These are phyloP conservation scores for Prunella himalayana DNA, from an alignment of 2,113 vertebrate genomes.

Conservation along the genomic window DNA sequence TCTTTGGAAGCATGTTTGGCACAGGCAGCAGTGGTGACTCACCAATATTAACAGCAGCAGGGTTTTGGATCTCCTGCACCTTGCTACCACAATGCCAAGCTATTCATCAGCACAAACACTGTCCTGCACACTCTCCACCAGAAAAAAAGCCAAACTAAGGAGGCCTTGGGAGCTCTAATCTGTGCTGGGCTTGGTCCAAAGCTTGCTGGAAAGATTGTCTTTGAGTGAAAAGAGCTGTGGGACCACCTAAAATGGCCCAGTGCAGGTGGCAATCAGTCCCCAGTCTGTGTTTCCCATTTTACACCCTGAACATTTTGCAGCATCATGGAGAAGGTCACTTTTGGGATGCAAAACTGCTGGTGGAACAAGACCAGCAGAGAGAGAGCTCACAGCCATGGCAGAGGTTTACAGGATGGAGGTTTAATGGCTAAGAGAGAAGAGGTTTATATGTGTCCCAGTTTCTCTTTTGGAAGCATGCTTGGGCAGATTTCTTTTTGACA, in stretches of 20 bases:
- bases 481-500: background rate
- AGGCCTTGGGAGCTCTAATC: background rate
- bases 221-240: background rate
- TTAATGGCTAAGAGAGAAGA: background rate
- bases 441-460: fast-evolving
- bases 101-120: conserved; percentile 9
- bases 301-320: background rate
- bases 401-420: background rate
- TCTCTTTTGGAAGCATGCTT: background rate
- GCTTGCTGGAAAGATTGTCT: background rate
- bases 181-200: background rate
- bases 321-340: background rate
- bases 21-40: conserved; percentile 7
- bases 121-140: background rate
- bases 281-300: background rate
- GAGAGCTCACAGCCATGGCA: background rate
- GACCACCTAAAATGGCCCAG: background rate
- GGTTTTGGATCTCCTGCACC: conserved; percentile 11
- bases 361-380: background rate
- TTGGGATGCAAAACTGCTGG: background rate
- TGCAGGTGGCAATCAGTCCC: background rate
- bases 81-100: background rate
- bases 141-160: background rate
- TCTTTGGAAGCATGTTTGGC: conserved; percentile 10
- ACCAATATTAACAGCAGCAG: conserved; percentile 27